Evolutionary conservation across 2,888 invertebrate species (phyloP), one percentile per base, ranked within the genome.

Genomic region (Drosophila buzzatii): DNA sequence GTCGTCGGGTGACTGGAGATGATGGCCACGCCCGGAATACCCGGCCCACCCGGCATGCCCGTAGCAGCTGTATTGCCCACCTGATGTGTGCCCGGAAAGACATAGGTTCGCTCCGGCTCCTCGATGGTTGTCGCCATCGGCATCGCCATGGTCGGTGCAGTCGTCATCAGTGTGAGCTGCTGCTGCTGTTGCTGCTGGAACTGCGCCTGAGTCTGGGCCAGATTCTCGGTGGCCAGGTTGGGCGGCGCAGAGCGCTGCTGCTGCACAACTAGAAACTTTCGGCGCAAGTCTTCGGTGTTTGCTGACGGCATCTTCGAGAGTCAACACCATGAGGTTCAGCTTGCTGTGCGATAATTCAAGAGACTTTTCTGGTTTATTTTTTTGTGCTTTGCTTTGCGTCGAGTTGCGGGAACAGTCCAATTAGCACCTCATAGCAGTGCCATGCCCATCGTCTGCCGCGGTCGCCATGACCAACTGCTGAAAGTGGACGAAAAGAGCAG

Each of bases 221-320:
- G 70, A 65, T 23, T 62, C 33, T 76, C 82, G 76, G 76, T 70
- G 51, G 73, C 47, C 67, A 91, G 82, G 37, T 90, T 87, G 44
- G 92, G 90, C 53, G 92, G 91, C 14, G 92, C 91, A 33, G 91
- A 91, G 77, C 91, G 84, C 70, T 92, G 91, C 70, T 92, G 91
- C 75, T 92, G 92, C 68, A 92, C 87, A 76, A 91, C 89, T 71
- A 91, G 87, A 89, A 93, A 90, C 90, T 93, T 93, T 89, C 92
- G 93, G 88, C 93, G 90, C 91, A 92, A 90, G 80, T 93, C 93
- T 82, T 93, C 93, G 91, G 92, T 79, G 88, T 91, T 92, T 69
- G 90, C 83, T 85, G 90, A 91, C 89, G 91, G 91, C 93, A 93
- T 93, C 84, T 90, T 92, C 87, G 80, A 90, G 81, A 85, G 85